These are phyloP conservation scores for Cyprinella venusta DNA, from an alignment of 2,797 vertebrate genomes.

Conservation along the genomic window DNA sequence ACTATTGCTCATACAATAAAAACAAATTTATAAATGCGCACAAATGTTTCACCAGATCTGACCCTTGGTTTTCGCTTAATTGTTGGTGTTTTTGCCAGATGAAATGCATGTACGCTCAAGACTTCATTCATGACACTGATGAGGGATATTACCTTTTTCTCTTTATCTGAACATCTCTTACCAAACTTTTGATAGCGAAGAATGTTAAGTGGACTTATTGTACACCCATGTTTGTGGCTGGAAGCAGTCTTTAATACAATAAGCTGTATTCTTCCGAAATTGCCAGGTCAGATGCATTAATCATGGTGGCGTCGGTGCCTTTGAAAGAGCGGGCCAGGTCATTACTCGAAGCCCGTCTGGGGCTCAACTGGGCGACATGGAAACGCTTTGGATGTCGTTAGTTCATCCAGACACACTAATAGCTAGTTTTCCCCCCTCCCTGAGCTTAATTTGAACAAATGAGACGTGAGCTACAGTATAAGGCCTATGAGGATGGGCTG, in stretches of 20 bases:
- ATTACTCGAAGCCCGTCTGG: slow-evolving; percentile 78
- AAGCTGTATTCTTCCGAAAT: slow-evolving; percentile 79
- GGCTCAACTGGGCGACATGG: slow-evolving; percentile 74
- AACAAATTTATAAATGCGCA: slow-evolving; percentile 7
- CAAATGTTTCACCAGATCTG: slow-evolving; percentile 15
- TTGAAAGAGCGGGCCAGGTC: slow-evolving; percentile 81
- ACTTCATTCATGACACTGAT: slow-evolving; percentile 43
- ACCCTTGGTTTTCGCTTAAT: slow-evolving; percentile 26
- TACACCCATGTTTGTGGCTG: slow-evolving; percentile 66
- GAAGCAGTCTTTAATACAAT: slow-evolving; percentile 73
- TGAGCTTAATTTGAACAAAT: slow-evolving; percentile 76
- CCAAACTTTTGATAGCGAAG: slow-evolving; percentile 67
- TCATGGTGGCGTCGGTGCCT: slow-evolving; percentile 75
- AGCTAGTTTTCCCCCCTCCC: slow-evolving; percentile 65
- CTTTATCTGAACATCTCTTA: slow-evolving; percentile 60
- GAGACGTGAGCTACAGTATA: slow-evolving; percentile 69
- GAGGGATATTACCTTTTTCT: slow-evolving; percentile 60
- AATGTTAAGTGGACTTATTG: slow-evolving; percentile 76
- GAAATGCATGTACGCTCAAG: slow-evolving; percentile 19
- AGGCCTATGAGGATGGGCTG: slow-evolving; percentile 62
- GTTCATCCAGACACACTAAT: slow-evolving; percentile 76
- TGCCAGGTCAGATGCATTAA: slow-evolving; percentile 80
- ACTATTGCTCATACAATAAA: slow-evolving; percentile 12
- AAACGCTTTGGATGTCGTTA: slow-evolving; percentile 77
- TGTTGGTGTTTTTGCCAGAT: slow-evolving; percentile 39